Evolutionary conservation across 2,888 invertebrate genomes (phyloP).

Genomic region (Thecocarcelia acutangulata): DNA sequence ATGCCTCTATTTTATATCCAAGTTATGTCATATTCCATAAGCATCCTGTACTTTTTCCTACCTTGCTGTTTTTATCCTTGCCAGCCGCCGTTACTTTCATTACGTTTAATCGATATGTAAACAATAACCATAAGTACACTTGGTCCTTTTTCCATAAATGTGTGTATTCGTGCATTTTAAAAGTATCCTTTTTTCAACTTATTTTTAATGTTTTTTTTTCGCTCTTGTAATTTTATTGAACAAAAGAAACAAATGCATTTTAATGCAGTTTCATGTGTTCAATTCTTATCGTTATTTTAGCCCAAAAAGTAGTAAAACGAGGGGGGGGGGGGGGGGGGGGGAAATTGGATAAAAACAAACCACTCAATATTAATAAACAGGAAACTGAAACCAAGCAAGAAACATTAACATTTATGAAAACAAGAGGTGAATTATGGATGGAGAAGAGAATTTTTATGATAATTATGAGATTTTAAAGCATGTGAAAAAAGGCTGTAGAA

Average conservation of each 20-base stretch:
- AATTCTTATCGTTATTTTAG: slow-evolving; percentile 36
- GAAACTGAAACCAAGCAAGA: slow-evolving; percentile 5
- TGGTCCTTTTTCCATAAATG: slow-evolving; percentile 17
- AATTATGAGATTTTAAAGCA: too few species aligned
- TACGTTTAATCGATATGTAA: slow-evolving; percentile 49
- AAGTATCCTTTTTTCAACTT: slow-evolving; percentile 2
- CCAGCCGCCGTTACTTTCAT: slow-evolving; percentile 32
- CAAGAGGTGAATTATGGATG: background rate
- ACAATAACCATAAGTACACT: slow-evolving; percentile 51
- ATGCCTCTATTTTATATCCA: background rate
- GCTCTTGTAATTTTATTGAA: slow-evolving; percentile 45
- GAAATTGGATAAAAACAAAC: background rate
- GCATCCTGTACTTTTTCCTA: slow-evolving; percentile 12
- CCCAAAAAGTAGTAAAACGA: slow-evolving; percentile 27
- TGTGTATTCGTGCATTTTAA: slow-evolving; percentile 4
- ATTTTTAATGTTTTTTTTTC: slow-evolving; percentile 26
- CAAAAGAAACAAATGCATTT: slow-evolving; percentile 53
- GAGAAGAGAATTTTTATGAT: background rate
- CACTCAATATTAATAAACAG: slow-evolving; percentile 45
- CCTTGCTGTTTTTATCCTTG: background rate
- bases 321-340: background rate
- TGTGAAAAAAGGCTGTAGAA: too few species aligned
- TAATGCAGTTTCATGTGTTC: slow-evolving; percentile 56
- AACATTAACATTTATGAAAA: slow-evolving; percentile 23
- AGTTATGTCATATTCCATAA: background rate